A percentile compares a stretch with the other conserved stretches of the same genome.
Evolutionary conservation across 2,113 vertebrate species (phyloP).

Genomic region (Daubentonia madagascariensis): DNA sequence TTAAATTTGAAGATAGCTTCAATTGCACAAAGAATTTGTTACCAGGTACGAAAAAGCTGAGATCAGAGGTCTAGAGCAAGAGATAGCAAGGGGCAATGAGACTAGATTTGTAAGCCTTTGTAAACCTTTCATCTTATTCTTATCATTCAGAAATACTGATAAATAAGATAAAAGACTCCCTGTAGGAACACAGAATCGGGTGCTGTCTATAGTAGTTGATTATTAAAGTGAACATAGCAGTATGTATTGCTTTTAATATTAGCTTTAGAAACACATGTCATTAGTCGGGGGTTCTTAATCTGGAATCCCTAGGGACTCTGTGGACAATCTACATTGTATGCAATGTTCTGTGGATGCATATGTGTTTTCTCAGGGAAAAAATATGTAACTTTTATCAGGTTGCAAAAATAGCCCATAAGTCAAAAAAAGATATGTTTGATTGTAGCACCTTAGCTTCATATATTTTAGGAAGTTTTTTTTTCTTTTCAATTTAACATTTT

Average conservation of each 20-base stretch:
- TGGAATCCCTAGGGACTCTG: not conserved
- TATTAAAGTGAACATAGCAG: not conserved
- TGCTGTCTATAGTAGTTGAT: not conserved
- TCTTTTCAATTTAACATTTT: not conserved
- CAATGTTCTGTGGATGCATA: not conserved
- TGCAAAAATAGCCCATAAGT: not conserved
- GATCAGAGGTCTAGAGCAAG: not conserved
- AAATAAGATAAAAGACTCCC: not conserved
- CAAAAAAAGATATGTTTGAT: not conserved
- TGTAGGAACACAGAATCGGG: not conserved
- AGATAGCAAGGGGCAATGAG: not conserved
- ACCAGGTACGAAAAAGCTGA: not conserved
- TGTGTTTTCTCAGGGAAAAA: not conserved
- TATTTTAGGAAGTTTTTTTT: not conserved
- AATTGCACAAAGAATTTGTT: not conserved
- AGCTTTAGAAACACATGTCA: not conserved
- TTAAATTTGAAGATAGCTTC: not conserved
- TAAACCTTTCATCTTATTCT: not conserved
- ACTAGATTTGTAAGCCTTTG: not conserved
- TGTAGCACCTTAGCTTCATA: not conserved
- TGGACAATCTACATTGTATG: not conserved
- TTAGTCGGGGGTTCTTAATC: not conserved
- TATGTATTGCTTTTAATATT: not conserved
- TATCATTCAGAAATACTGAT: not conserved
- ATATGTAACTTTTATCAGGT: not conserved